These are phyloP conservation scores for Yponomeuta malinellus DNA, from an alignment of 2,888 invertebrate species.

Conservation along the genomic window DNA sequence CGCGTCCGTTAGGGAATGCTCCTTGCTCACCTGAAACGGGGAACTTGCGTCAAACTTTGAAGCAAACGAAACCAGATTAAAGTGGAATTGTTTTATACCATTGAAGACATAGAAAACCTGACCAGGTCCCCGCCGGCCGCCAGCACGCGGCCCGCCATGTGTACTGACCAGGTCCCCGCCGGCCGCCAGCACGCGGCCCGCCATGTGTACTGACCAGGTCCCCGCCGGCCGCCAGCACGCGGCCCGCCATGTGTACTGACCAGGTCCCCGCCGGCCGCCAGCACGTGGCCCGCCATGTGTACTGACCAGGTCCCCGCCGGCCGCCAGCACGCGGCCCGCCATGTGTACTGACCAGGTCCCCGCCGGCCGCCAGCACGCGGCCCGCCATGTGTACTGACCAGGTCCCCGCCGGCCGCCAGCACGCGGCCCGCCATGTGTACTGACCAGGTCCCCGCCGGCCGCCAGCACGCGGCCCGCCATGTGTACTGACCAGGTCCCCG, in stretches of 20 bases:
- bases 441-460: too few species aligned
- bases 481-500: too few species aligned
- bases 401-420: too few species aligned
- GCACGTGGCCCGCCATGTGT: not conserved
- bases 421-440: too few species aligned
- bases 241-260: not conserved
- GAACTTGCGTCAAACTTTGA: not conserved
- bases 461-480: too few species aligned
- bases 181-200: conserved; percentile 75
- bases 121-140: not conserved
- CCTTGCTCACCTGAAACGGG: conserved; percentile 77
- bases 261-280: conserved; percentile 80
- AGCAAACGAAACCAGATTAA: too few species aligned
- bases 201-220: not conserved
- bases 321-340: conserved; percentile 90
- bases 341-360: conserved; percentile 1
- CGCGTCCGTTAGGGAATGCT: conserved; percentile 89
- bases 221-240: not conserved
- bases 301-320: conserved; percentile 64
- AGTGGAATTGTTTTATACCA: too few species aligned
- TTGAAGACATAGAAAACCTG: not conserved
- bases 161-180: conserved; percentile 48
- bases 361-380: conserved; percentile 92
- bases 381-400: too few species aligned
- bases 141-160: too few species aligned